Evolutionary conservation across 2,888 invertebrate genomes (phyloP).

Genomic region (Nephrocerus scutellatus): DNA sequence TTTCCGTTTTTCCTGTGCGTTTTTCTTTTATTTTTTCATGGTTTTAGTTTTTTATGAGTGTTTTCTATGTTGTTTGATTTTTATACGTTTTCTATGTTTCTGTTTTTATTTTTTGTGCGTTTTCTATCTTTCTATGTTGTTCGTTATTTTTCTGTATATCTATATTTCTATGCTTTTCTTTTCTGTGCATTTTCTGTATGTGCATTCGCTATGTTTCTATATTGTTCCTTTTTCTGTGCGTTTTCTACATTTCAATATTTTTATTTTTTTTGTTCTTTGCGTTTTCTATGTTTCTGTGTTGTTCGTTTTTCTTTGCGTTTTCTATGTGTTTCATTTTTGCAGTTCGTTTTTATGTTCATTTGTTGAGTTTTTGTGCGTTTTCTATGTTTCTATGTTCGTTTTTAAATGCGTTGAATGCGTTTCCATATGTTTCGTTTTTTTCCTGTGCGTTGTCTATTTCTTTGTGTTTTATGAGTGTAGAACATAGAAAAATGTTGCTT

Average conservation of each 20-base stretch:
- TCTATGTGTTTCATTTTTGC: not conserved
- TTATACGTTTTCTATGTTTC: not conserved
- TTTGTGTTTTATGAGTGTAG: too few relatives aligned
- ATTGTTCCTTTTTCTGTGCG: not conserved
- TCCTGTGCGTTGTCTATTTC: too few relatives aligned
- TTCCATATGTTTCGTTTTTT: too few relatives aligned
- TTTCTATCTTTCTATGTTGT: not conserved
- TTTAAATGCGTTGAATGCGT: too few relatives aligned
- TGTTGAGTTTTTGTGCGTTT: constrained; percentile 17
- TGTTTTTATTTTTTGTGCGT: not conserved
- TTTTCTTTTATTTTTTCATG: constrained; percentile 5
- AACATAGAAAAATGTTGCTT: too few relatives aligned
- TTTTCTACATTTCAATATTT: constrained; percentile 6
- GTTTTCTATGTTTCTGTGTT: not conserved
- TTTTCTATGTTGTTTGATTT: not conserved
- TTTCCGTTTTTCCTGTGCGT: too few relatives aligned
- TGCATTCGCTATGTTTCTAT: not conserved
- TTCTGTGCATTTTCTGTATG: not conserved
- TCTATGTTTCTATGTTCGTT: too few relatives aligned
- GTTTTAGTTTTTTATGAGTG: not conserved
- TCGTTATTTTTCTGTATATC: too few relatives aligned
- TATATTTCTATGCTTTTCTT: not conserved
- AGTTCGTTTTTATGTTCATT: constrained; percentile 5
- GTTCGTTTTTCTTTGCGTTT: constrained; percentile 4
- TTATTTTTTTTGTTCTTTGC: not conserved